Percentiles rank a stretch among this genome's conserved stretches.
Evolutionary conservation across 2,113 vertebrate species (phyloP).

Genomic region (Ursus arctos): DNA sequence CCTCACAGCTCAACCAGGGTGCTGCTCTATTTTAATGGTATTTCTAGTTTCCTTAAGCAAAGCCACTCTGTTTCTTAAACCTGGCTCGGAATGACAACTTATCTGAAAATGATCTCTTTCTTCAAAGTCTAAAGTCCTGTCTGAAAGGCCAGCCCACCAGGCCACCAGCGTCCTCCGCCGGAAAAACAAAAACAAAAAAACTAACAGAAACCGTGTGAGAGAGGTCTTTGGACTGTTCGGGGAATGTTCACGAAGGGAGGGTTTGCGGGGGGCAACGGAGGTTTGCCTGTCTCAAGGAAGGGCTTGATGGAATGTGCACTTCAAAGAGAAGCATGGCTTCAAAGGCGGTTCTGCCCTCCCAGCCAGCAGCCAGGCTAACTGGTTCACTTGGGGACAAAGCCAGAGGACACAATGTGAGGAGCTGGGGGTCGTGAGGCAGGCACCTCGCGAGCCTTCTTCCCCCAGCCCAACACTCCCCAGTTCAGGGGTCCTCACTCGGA

Average conservation of each 20-base stretch:
- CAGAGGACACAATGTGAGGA: background rate
- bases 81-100: background rate
- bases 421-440: fast-evolving
- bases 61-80: background rate
- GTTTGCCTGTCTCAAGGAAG: background rate
- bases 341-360: constrained; percentile 50
- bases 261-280: background rate
- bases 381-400: background rate
- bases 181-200: background rate
- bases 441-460: fast-evolving
- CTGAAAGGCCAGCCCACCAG: background rate
- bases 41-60: background rate
- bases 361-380: background rate
- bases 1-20: fast-evolving
- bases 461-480: fast-evolving
- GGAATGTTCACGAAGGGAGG: background rate
- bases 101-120: background rate
- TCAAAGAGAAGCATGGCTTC: constrained; percentile 65
- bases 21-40: fast-evolving
- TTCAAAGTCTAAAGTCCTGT: background rate
- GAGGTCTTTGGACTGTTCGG: background rate
- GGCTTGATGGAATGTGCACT: background rate
- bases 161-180: background rate
- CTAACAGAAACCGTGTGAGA: fast-evolving
- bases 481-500: fast-evolving